These are phyloP conservation scores for Nephrotoma guestfalica DNA, from an alignment of 2,888 invertebrate genomes.

Conservation along the genomic window DNA sequence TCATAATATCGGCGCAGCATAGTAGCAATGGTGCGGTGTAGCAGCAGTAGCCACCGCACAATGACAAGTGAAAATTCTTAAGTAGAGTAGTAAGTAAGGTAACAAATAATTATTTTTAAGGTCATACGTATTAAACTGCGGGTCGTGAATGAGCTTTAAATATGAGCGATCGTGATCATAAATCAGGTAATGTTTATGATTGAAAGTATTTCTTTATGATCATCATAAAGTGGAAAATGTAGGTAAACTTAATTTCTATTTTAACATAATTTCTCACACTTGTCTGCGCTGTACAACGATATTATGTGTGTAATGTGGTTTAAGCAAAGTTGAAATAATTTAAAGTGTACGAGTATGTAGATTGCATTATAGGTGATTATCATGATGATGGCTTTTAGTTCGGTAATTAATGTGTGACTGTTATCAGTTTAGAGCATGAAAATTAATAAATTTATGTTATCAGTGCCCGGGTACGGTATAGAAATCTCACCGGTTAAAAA, in stretches of 20 bases:
- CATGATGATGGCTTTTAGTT: not conserved
- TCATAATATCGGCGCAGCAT: not conserved
- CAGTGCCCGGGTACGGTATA: too few relatives aligned
- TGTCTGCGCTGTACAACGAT: not conserved
- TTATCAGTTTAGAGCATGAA: too few relatives aligned
- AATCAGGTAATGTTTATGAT: not conserved
- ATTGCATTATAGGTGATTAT: not conserved
- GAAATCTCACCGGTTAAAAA: too few relatives aligned
- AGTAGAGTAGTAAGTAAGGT: not conserved
- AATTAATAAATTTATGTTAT: too few relatives aligned
- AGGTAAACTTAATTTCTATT: not conserved
- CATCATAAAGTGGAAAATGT: not conserved
- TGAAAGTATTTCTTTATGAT: not conserved
- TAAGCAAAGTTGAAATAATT: not conserved
- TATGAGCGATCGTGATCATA: not conserved
- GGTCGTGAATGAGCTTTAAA: not conserved
- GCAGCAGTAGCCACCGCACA: not conserved
- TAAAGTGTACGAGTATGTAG: not conserved
- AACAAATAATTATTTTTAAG: not conserved
- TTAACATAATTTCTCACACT: not conserved
- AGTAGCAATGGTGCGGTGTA: not conserved
- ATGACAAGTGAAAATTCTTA: not conserved
- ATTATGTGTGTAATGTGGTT: not conserved
- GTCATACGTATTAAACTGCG: not conserved
- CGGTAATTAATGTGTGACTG: not conserved